Evolutionary conservation across 1,140 invertebrate species (phyloP).

Genomic region (Stenopsyche tienmushanensis): DNA sequence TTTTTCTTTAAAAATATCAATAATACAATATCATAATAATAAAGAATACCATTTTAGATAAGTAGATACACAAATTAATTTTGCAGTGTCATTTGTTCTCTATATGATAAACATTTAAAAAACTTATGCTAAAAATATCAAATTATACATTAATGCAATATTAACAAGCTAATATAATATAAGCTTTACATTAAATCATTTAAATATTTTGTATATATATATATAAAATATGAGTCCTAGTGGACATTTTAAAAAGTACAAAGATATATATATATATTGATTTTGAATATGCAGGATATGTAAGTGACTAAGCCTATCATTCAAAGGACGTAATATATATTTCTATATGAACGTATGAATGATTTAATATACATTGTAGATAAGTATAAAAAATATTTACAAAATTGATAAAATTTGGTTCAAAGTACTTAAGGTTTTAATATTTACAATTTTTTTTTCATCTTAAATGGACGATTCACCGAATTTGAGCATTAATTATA

Average conservation of each 20-base stretch:
- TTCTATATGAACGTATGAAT: background rate
- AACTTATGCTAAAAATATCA: background rate
- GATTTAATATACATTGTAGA: background rate
- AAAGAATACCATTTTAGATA: background rate
- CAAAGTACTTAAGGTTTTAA: too few relatives aligned
- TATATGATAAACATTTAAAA: background rate
- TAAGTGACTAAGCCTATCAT: too few relatives aligned
- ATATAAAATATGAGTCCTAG: too few relatives aligned
- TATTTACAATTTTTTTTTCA: background rate
- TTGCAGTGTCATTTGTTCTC: background rate
- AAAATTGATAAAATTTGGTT: background rate
- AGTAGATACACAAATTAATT: background rate
- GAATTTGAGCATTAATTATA: constrained; percentile 1
- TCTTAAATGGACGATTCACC: background rate
- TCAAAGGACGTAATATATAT: too few relatives aligned
- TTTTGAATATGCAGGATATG: too few relatives aligned
- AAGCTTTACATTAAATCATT: too few relatives aligned
- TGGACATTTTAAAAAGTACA: too few relatives aligned
- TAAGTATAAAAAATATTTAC: background rate
- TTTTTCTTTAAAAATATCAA: constrained; percentile 4
- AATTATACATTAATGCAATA: too few relatives aligned
- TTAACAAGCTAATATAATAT: too few relatives aligned
- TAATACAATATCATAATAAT: background rate
- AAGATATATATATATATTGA: too few relatives aligned
- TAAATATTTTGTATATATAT: too few relatives aligned